phyloP scores from a whole-genome alignment of 2,888 invertebrate species.

The Drepana falcataria region DNA sequence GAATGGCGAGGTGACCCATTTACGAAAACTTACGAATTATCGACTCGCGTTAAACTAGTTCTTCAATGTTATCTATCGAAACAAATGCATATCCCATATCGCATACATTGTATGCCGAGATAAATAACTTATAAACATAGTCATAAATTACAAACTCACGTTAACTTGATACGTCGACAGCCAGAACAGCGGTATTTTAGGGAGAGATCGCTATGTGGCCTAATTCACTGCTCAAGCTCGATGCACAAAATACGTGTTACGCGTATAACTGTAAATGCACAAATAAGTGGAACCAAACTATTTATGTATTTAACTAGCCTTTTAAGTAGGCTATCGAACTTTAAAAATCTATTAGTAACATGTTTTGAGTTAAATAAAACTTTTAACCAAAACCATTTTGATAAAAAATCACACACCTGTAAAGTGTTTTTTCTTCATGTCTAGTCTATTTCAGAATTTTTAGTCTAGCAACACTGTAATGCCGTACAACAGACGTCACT shows the following conservation, averaged over 20 bases:
- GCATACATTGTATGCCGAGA: constrained; percentile 19
- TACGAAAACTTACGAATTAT: constrained; percentile 76
- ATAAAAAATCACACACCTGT: constrained; percentile 62
- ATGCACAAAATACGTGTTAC: constrained; percentile 79
- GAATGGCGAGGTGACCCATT: constrained; percentile 79
- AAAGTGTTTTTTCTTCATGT: constrained; percentile 36
- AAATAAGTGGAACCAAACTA: constrained; percentile 48
- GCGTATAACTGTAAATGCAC: constrained; percentile 77
- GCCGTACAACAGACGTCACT: constrained; percentile 7
- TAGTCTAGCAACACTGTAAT: constrained; percentile 31
- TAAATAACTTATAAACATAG: constrained; percentile 27
- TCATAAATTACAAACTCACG: constrained; percentile 66
- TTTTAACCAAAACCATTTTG: constrained; percentile 69
- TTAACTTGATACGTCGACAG: constrained; percentile 77
- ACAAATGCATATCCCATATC: constrained; percentile 33
- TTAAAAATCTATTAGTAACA: constrained; percentile 22
- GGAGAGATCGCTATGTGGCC: constrained; percentile 81
- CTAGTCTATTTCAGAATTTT: constrained; percentile 8
- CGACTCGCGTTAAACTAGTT: constrained; percentile 61
- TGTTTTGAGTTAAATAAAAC: constrained; percentile 46
- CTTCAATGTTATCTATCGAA: constrained; percentile 48
- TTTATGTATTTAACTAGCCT: constrained; percentile 11
- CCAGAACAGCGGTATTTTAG: constrained; percentile 80
- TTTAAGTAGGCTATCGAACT: constrained; percentile 10
- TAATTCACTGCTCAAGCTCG: constrained; percentile 78